Evolutionary conservation across 2,113 vertebrate species (phyloP), one percentile per base, ranked within the genome.

Genomic region (Peromyscus polionotus): DNA sequence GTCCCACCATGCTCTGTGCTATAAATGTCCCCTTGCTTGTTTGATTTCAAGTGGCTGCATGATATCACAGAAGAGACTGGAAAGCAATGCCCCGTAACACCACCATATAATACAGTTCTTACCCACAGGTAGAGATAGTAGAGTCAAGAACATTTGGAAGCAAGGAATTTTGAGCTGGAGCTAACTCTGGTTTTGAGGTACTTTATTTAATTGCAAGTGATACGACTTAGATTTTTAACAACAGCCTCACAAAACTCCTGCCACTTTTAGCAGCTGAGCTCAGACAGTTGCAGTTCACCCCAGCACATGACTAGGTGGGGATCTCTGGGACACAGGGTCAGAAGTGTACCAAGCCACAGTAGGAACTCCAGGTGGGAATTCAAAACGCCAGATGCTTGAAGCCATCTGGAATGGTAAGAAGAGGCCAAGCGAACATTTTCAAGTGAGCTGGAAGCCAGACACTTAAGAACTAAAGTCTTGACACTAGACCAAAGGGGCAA

Each of bases 341-440:
- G 59, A 83, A 72, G 81, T 22, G 31, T 2, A 14, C 48, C 48
- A 94, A 42, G n/a, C 36, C 59, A 33, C 42, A 54, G 92, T 17
- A 24, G 31, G 67, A 36, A 54, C 57, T 51, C 61, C 45, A 79
- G 61, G 96, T 77, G 86, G 67, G 9, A 7, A 68, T 7, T 86
- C 33, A 68, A 86, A 48, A 72, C 31, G 61, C 94, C 91, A 93
- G 70, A 36, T 86, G 45, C 67, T 86, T 68, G 61, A 86, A 91
- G 63, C 85, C 75, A 72, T 75, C 61, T 91, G 93, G 59, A 77
- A n/a, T 24, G 1, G 42, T 9, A 45, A 88, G 48, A 80, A 77
- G 26, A n/a, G 31, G 14, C 77, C 80, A 90, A 91, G 57, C 65
- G 85, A 85, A 14, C n/a, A 73, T 75, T 77, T 88, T 31, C 57